These are phyloP conservation scores for Indicator maculatus DNA, from an alignment of 2,113 vertebrate species.

Conservation along the genomic window DNA sequence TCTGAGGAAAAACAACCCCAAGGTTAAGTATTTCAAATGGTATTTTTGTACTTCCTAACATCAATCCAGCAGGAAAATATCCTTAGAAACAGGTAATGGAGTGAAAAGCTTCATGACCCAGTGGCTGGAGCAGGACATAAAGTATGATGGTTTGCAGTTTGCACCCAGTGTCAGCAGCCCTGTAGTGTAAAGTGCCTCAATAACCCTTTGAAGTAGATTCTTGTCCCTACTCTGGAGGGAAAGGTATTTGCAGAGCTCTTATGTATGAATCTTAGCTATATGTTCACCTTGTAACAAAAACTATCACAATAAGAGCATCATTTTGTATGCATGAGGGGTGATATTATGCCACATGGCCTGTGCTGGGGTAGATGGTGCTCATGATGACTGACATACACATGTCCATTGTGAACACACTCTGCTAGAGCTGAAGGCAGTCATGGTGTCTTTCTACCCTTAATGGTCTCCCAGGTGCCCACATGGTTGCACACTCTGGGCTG, in stretches of 20 bases:
- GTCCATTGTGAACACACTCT: accelerated
- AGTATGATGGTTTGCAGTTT: neutral
- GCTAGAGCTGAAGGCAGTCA: neutral
- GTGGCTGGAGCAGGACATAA: neutral
- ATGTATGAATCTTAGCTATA: neutral
- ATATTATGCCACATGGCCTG: accelerated
- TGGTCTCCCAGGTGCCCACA: neutral
- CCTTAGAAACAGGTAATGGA: neutral
- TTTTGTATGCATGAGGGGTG: neutral
- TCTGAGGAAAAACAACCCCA: neutral
- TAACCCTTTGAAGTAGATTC: neutral
- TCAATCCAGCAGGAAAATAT: neutral
- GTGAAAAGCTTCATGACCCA: neutral
- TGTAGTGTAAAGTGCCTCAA: neutral
- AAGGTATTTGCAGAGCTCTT: neutral
- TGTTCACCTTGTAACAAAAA: accelerated
- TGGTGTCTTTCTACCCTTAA: neutral
- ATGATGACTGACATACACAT: neutral
- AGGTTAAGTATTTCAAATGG: neutral
- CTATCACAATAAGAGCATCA: neutral
- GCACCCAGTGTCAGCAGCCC: neutral
- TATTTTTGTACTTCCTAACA: too few species aligned
- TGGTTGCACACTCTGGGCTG: neutral
- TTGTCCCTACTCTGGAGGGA: neutral
- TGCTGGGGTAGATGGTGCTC: neutral